Percentiles rank a stretch among this genome's conserved stretches.
Evolutionary conservation across 2,888 invertebrate species (phyloP).

Genomic region (Pasiphila rectangulata): DNA sequence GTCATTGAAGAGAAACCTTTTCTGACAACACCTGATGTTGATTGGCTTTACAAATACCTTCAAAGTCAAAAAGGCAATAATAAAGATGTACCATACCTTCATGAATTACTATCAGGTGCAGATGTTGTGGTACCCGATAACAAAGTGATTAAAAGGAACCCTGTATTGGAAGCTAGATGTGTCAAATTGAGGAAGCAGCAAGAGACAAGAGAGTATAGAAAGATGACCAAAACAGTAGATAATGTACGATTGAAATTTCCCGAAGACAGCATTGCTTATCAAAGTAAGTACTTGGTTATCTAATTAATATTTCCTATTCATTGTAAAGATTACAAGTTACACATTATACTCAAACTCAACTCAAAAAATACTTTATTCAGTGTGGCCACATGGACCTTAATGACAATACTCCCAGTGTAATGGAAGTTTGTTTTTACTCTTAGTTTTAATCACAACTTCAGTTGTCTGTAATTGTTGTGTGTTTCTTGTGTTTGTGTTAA

Average conservation of each 20-base stretch:
- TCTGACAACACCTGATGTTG: constrained; percentile 77
- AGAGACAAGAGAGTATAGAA: constrained; percentile 88
- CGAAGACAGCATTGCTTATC: constrained; percentile 90
- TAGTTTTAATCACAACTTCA: no score
- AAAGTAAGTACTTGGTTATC: constrained; percentile 81
- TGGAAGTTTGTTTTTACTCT: no score
- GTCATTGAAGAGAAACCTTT: constrained; percentile 35
- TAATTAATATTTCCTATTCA: not conserved
- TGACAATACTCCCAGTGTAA: no score
- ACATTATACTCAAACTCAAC: no score
- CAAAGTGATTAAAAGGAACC: constrained; percentile 85
- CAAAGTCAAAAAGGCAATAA: constrained; percentile 61
- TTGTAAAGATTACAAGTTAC: no score
- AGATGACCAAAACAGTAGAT: constrained; percentile 94
- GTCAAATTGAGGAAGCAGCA: constrained; percentile 88
- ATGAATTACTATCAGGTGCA: constrained; percentile 85
- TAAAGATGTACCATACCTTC: constrained; percentile 80
- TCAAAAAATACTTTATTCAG: no score
- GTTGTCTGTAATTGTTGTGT: no score
- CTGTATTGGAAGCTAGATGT: constrained; percentile 91
- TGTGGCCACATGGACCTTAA: no score
- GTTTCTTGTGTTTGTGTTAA: no score
- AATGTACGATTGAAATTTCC: constrained; percentile 84
- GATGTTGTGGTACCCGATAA: constrained; percentile 87
- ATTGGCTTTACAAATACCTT: constrained; percentile 83